Percentiles rank a stretch among this genome's conserved stretches.
Conservation (phyloP, 1,140 invertebrate species). For the Macrocentrus cingulum region DNA sequence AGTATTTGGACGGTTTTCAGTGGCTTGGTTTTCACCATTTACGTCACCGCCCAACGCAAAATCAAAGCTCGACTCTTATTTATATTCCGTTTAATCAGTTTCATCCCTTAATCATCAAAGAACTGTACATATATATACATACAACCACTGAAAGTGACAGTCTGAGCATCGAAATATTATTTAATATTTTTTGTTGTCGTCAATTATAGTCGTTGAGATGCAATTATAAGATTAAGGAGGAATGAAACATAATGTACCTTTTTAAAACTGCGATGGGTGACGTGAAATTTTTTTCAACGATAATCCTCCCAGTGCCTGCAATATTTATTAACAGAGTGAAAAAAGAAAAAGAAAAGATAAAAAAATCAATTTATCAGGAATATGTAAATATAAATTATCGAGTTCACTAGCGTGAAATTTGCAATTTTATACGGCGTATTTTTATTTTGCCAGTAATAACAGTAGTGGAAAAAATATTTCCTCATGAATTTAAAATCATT, state of each 20-base stretch:
- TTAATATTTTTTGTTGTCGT: neutral
- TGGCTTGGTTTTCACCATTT: slow-evolving; percentile 95
- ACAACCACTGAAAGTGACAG: neutral
- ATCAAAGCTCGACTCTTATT: slow-evolving; percentile 72
- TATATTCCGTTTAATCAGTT: slow-evolving; percentile 70
- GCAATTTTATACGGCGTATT: slow-evolving; percentile 20
- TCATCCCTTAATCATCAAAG: neutral
- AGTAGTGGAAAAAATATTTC: neutral
- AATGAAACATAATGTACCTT: slow-evolving; percentile 7
- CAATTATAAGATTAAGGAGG: neutral
- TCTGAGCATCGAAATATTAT: neutral
- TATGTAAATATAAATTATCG: slow-evolving; percentile 28
- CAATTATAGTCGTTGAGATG: neutral
- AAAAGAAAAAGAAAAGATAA: slow-evolving; percentile 9
- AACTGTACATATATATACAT: slow-evolving; percentile 12
- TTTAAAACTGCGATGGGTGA: neutral
- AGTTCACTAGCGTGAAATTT: slow-evolving; percentile 1
- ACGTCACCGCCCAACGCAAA: slow-evolving; percentile 74
- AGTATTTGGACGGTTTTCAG: slow-evolving; percentile 91
- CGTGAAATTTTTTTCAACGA: slow-evolving; percentile 17
- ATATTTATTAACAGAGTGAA: neutral
- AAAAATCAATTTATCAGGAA: slow-evolving; percentile 23
- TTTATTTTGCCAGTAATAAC: slow-evolving; percentile 3
- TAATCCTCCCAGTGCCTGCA: slow-evolving; percentile 16
- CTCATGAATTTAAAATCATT: neutral